A percentile compares a stretch with the other conserved stretches of the same genome.
phyloP scores from a whole-genome alignment of 2,888 invertebrate species.

The Hybos culiciformis region DNA sequence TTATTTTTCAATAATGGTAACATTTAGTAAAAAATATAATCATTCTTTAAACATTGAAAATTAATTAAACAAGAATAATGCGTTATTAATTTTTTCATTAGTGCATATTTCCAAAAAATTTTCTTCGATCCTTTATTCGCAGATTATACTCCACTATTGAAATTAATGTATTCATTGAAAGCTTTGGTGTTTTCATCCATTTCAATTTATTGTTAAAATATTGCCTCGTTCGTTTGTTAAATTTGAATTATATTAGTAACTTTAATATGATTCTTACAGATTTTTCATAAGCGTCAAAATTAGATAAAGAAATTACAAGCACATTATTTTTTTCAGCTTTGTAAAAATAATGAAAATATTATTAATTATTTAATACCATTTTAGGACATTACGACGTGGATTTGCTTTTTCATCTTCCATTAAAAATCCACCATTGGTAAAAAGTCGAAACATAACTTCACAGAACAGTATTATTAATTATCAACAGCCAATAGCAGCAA shows the following conservation, averaged over 20 bases:
- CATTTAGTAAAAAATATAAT: slow-evolving; percentile 12
- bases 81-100: slow-evolving; percentile 4
- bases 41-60: slow-evolving; percentile 1
- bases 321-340: not conserved
- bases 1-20: slow-evolving; percentile 7
- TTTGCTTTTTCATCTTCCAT: slow-evolving; percentile 57
- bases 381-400: slow-evolving; percentile 49
- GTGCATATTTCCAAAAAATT: not conserved
- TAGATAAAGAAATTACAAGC: not conserved
- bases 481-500: slow-evolving; percentile 24
- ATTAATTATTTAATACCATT: slow-evolving; percentile 26
- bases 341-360: not conserved
- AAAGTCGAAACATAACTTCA: slow-evolving; percentile 61
- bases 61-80: not conserved
- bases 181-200: too few species aligned
- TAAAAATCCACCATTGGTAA: slow-evolving; percentile 68
- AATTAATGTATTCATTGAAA: slow-evolving; percentile 6
- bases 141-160: too few species aligned
- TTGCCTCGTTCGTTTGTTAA: too few species aligned
- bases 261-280: not conserved
- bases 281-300: not conserved
- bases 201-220: too few species aligned
- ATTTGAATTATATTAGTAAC: too few species aligned
- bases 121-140: not conserved
- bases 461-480: slow-evolving; percentile 34